These are phyloP conservation scores for Sinodicranocentrus sp. DNA, from an alignment of 2,888 invertebrate species.

Conservation along the genomic window DNA sequence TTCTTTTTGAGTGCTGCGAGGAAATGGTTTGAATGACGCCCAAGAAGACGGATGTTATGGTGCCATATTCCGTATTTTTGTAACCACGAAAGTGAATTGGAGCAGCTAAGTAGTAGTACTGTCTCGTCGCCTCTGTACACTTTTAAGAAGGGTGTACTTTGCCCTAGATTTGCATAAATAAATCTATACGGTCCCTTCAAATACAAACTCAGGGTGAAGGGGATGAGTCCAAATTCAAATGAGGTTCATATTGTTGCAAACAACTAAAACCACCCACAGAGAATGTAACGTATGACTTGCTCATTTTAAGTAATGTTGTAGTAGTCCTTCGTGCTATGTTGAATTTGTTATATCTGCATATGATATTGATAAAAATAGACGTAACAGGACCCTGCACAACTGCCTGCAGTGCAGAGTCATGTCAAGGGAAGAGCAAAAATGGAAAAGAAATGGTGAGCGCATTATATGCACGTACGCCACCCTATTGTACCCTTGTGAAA, in stretches of 20 bases:
- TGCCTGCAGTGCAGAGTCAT: no score
- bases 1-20: not conserved
- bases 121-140: not conserved
- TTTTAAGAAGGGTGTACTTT: conserved; percentile 11
- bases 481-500: no score
- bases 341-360: no score
- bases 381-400: conserved; percentile 50
- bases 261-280: no score
- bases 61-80: conserved; percentile 5
- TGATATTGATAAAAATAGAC: conserved; percentile 34
- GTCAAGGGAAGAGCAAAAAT: no score
- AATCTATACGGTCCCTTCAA: not conserved
- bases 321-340: no score
- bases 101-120: conserved; percentile 25
- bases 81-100: conserved; percentile 24
- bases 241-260: no score
- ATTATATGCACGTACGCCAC: no score
- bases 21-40: conserved; percentile 28
- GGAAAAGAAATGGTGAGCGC: no score
- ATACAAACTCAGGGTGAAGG: not conserved
- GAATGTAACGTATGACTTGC: no score
- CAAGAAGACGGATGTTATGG: conserved; percentile 52
- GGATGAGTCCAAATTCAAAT: no score
- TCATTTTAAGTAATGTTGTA: no score
- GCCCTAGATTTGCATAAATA: conserved; percentile 39